phyloP scores from a whole-genome alignment of 2,888 invertebrate genomes.

The Orthosia gothica region DNA sequence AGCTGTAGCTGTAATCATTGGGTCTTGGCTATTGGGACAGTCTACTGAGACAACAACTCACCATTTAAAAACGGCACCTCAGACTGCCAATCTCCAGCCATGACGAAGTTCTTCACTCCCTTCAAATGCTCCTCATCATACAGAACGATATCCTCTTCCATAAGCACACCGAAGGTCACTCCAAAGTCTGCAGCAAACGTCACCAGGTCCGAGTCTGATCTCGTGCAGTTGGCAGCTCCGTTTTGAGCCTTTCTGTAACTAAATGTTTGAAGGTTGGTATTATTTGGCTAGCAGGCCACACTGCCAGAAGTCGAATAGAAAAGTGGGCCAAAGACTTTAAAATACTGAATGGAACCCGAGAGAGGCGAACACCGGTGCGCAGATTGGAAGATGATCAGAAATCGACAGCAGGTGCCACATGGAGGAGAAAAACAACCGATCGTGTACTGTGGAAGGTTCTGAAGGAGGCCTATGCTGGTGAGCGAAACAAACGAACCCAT shows the following conservation, averaged over 20 bases:
- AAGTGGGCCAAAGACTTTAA: too few relatives aligned
- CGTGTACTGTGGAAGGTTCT: too few relatives aligned
- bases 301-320: too few relatives aligned
- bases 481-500: too few relatives aligned
- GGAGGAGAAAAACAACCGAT: too few relatives aligned
- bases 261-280: slow-evolving; percentile 28
- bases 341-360: too few relatives aligned
- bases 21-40: too few relatives aligned
- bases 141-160: slow-evolving; percentile 82
- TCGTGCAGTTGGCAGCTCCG: slow-evolving; percentile 74
- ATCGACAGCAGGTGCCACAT: too few relatives aligned
- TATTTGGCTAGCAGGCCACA: background rate
- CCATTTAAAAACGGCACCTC: slow-evolving; percentile 76
- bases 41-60: slow-evolving; percentile 56
- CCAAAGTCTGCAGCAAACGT: slow-evolving; percentile 84
- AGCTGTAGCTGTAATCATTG: too few relatives aligned
- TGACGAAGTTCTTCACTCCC: slow-evolving; percentile 77
- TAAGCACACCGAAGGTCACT: slow-evolving; percentile 80
- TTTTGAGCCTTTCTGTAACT: slow-evolving; percentile 82
- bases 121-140: slow-evolving; percentile 66
- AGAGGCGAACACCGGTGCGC: too few relatives aligned
- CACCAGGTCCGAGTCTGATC: slow-evolving; percentile 59
- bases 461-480: too few relatives aligned
- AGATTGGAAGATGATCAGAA: too few relatives aligned
- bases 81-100: slow-evolving; percentile 72